Conservation (phyloP, 2,113 vertebrate species). For the Amblyopsis rosae region DNA sequence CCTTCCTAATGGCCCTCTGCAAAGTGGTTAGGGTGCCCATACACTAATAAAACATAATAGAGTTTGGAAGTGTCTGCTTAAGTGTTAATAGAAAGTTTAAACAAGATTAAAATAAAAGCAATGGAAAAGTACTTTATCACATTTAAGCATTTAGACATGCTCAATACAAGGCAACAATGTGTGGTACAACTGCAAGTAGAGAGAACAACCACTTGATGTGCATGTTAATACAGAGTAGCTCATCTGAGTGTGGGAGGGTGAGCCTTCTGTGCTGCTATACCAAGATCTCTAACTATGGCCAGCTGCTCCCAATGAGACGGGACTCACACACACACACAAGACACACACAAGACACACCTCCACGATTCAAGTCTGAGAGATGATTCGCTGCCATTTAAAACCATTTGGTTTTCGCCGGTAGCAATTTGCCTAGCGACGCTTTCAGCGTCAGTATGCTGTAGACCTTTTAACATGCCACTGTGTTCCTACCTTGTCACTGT, state of each 20-base stretch:
- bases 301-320: slow-evolving; percentile 25
- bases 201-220: too few species aligned
- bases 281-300: slow-evolving; percentile 62
- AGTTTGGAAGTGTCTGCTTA: too few species aligned
- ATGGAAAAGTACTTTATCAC: too few species aligned
- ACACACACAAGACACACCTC: slow-evolving; percentile 22
- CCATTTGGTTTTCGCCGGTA: slow-evolving; percentile 43
- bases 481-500: slow-evolving; percentile 93
- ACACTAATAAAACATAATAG: too few species aligned
- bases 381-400: slow-evolving; percentile 38
- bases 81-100: too few species aligned
- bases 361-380: slow-evolving; percentile 38
- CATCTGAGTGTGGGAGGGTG: slow-evolving; percentile 70
- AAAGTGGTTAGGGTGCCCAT: too few species aligned
- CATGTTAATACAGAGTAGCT: slow-evolving; percentile 46
- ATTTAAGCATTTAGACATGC: too few species aligned
- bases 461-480: slow-evolving; percentile 4
- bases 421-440: slow-evolving; percentile 11
- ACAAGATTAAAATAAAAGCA: too few species aligned
- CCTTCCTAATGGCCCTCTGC: too few species aligned
- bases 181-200: too few species aligned
- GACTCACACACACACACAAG: slow-evolving; percentile 10
- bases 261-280: slow-evolving; percentile 70
- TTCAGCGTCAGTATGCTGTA: slow-evolving; percentile 16
- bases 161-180: too few species aligned